Evolutionary conservation across 2,113 vertebrate genomes (phyloP).

Genomic region (Myotis lucifugus): DNA sequence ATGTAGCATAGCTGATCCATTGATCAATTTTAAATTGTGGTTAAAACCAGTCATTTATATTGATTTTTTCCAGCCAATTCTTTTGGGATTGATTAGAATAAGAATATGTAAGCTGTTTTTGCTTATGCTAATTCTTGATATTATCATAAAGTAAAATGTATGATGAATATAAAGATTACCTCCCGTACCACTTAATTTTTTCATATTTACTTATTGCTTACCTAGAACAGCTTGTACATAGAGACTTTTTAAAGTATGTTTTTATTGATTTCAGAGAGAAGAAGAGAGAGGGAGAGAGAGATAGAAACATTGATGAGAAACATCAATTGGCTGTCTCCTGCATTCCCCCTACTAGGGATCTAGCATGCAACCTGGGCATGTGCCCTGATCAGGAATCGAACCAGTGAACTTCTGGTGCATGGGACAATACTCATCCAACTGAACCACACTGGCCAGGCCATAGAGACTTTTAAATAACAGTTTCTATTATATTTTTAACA

Average conservation of each 20-base stretch:
- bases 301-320: no score
- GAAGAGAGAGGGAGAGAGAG: no score
- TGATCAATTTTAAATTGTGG: constrained; percentile 24
- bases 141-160: constrained; percentile 40
- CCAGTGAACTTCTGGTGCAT: no score
- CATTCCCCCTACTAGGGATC: no score
- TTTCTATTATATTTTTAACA: constrained; percentile 24
- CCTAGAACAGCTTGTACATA: background rate
- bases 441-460: no score
- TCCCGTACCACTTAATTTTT: background rate
- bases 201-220: background rate
- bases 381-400: no score
- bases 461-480: background rate
- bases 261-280: no score
- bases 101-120: constrained; percentile 40
- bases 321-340: no score
- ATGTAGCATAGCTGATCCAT: background rate
- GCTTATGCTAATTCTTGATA: background rate
- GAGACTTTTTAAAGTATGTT: background rate
- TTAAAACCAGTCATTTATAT: constrained; percentile 29
- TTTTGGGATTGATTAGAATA: constrained; percentile 44
- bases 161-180: constrained; percentile 22
- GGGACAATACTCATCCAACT: no score
- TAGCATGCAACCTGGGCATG: no score
- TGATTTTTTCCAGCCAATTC: background rate